Percentiles rank a stretch among this genome's conserved stretches.
Evolutionary conservation across 2,113 vertebrate genomes (phyloP).

Genomic region (Poeciliopsis retropinna): DNA sequence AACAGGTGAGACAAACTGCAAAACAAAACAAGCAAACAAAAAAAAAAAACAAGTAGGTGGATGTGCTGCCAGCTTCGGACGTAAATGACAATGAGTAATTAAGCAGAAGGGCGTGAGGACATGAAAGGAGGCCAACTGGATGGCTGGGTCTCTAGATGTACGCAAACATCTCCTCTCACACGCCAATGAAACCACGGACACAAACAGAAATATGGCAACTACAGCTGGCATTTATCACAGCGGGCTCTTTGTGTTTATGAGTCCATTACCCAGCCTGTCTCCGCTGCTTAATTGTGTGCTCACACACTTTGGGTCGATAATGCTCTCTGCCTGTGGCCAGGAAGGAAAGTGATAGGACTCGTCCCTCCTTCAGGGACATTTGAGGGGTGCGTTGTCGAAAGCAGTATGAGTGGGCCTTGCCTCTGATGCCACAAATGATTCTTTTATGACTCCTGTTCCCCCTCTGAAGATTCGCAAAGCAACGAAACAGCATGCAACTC

Average conservation of each 20-base stretch:
- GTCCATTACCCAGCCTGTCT: conserved; percentile 69
- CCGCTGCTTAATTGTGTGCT: conserved; percentile 72
- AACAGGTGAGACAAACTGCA: conserved; percentile 39
- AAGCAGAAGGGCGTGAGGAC: conserved; percentile 4
- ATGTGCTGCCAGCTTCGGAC: conserved; percentile 15
- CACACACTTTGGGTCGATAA: conserved; percentile 74
- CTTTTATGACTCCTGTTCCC: conserved; percentile 58
- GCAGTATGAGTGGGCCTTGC: conserved; percentile 69
- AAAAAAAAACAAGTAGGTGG: conserved; percentile 17
- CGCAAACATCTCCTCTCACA: conserved; percentile 14
- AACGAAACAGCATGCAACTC: conserved; percentile 62
- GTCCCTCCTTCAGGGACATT: conserved; percentile 59
- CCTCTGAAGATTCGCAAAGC: conserved; percentile 52
- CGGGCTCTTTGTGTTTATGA: conserved; percentile 69
- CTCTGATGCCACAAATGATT: conserved; percentile 59
- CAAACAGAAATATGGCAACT: conserved; percentile 52
- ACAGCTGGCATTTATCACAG: conserved; percentile 59
- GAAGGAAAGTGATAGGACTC: conserved; percentile 25
- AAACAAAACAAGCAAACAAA: neutral
- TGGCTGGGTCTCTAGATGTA: conserved; percentile 17
- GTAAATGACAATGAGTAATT: conserved; percentile 36
- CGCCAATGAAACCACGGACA: conserved; percentile 34
- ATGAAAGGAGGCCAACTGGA: conserved; percentile 37
- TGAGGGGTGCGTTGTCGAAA: conserved; percentile 55
- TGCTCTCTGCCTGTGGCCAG: conserved; percentile 37